phyloP scores from a whole-genome alignment of 1,140 invertebrate genomes.

The Oscheius sp. region DNA sequence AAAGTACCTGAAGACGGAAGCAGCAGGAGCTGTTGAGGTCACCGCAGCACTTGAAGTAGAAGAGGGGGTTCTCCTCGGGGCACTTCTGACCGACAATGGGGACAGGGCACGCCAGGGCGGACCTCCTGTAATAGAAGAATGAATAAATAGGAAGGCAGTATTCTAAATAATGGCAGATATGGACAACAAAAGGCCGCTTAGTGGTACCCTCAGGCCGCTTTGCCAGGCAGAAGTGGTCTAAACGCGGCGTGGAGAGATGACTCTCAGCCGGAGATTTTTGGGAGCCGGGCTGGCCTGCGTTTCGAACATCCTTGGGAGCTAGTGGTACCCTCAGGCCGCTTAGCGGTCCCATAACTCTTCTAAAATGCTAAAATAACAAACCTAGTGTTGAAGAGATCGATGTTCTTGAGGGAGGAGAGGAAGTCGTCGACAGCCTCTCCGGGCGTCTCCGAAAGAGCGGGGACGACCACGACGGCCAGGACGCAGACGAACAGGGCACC shows the following conservation, averaged over 20 bases:
- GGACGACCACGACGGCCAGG: background rate
- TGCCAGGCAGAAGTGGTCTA: too few relatives aligned
- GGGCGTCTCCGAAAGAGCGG: background rate
- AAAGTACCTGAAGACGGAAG: constrained; percentile 36
- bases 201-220: too few relatives aligned
- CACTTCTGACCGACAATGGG: constrained; percentile 34
- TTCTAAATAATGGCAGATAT: too few relatives aligned
- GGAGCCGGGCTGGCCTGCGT: too few relatives aligned
- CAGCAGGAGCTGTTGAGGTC: constrained; percentile 28
- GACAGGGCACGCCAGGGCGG: constrained; percentile 30
- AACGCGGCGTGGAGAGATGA: too few relatives aligned
- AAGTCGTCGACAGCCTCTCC: constrained; percentile 15
- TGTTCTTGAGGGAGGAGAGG: background rate
- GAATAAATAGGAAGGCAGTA: too few relatives aligned
- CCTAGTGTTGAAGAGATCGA: background rate
- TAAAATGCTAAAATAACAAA: background rate
- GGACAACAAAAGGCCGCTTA: too few relatives aligned
- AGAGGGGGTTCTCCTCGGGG: constrained; percentile 36
- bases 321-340: too few relatives aligned
- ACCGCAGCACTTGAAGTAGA: constrained; percentile 41
- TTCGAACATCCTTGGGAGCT: too few relatives aligned
- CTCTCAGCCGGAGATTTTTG: too few relatives aligned
- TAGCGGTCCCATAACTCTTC: too few relatives aligned
- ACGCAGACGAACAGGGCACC: background rate
- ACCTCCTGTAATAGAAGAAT: constrained; percentile 7